phyloP scores from a whole-genome alignment of 23 tunicate genomes.

The Aplidium turbinatum region DNA sequence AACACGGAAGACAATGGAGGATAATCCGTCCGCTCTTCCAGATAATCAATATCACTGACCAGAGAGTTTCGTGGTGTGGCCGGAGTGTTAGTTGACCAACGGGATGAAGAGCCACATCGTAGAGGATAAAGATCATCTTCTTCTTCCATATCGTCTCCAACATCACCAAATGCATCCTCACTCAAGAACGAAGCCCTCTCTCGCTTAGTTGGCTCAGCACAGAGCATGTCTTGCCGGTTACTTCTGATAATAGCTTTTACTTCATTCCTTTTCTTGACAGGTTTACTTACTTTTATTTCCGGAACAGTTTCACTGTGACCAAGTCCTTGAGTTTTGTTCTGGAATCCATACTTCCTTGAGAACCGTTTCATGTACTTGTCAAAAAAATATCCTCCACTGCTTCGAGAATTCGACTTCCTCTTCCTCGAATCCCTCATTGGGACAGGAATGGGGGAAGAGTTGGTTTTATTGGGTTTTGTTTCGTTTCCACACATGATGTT shows the following conservation, averaged over 20 bases:
- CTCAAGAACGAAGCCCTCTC: not conserved
- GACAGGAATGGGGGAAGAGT: conserved; percentile 66
- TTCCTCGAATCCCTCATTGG: conserved; percentile 53
- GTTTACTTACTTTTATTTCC: conserved; percentile 21
- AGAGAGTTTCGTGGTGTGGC: conserved; percentile 6
- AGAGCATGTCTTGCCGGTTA: conserved; percentile 77
- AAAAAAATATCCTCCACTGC: conserved; percentile 93
- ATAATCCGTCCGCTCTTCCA: conserved; percentile 5
- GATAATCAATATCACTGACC: not conserved
- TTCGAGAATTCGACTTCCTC: conserved; percentile 47
- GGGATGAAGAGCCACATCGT: conserved; percentile 63
- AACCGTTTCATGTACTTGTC: conserved; percentile 93
- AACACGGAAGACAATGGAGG: conserved; percentile 21
- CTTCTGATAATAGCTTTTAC: conserved; percentile 16
- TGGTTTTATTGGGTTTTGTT: not conserved
- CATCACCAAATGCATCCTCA: conserved; percentile 13
- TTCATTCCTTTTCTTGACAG: not conserved
- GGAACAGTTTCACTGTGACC: conserved; percentile 8
- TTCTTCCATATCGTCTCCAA: not conserved
- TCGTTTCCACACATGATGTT: not conserved
- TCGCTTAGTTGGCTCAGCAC: not conserved
- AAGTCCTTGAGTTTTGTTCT: not conserved
- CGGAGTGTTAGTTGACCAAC: conserved; percentile 43
- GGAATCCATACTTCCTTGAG: conserved; percentile 33
- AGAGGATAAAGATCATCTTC: conserved; percentile 71